A percentile compares a stretch with the other conserved stretches of the same genome.
Evolutionary conservation across 2,113 vertebrate species (phyloP).

Genomic region (Scartelaos histophorus): DNA sequence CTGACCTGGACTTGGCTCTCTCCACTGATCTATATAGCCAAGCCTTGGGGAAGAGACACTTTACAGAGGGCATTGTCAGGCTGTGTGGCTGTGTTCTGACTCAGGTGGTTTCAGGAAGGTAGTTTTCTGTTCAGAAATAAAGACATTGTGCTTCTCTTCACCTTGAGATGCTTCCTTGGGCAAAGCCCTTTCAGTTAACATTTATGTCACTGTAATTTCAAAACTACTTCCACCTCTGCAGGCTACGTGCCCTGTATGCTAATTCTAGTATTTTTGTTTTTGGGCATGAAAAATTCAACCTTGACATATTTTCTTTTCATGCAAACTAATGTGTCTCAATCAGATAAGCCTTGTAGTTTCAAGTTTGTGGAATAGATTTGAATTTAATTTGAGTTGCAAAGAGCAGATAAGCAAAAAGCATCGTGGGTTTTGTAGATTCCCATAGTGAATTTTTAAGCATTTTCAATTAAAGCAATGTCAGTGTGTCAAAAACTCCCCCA

Average conservation of each 20-base stretch:
- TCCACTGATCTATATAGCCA: not conserved
- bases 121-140: conserved; percentile 24
- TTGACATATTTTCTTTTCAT: conserved; percentile 1
- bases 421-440: not conserved
- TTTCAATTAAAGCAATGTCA: not conserved
- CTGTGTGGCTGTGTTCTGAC: not conserved
- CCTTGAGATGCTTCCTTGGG: conserved; percentile 46
- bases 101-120: conserved; percentile 23
- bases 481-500: not conserved
- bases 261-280: conserved; percentile 38
- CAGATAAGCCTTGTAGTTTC: conserved; percentile 10
- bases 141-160: conserved; percentile 41
- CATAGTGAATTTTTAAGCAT: not conserved
- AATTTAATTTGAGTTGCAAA: not conserved
- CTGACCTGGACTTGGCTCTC: not conserved
- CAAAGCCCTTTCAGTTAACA: conserved; percentile 39
- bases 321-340: not conserved
- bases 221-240: conserved; percentile 31
- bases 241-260: conserved; percentile 30
- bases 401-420: not conserved
- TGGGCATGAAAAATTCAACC: not conserved
- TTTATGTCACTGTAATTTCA: conserved; percentile 46
- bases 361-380: not conserved
- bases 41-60: not conserved
- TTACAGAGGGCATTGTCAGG: not conserved